Conservation (phyloP, 2,797 vertebrate species). For the Phrynocephalus guinanensis region DNA sequence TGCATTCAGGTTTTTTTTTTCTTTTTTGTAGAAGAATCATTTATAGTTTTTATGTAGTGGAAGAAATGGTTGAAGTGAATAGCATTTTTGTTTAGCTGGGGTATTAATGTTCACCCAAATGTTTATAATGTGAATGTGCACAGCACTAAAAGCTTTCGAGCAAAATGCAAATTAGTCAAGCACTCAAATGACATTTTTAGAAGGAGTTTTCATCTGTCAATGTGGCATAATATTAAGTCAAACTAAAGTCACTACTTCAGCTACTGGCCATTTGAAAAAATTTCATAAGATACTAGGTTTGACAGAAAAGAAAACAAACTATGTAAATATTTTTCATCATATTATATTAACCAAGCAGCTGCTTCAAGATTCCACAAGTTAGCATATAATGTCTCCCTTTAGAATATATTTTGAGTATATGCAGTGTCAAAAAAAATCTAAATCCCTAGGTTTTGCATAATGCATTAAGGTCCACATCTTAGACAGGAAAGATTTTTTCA, state of each 20-base stretch:
- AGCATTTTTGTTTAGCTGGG: slow-evolving; percentile 94
- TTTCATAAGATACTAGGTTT: slow-evolving; percentile 82
- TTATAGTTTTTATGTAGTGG: slow-evolving; percentile 90
- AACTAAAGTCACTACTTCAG: slow-evolving; percentile 86
- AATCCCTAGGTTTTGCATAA: slow-evolving; percentile 86
- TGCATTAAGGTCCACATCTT: slow-evolving; percentile 85
- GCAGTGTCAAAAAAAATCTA: slow-evolving; percentile 85
- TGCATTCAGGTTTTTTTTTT: slow-evolving; percentile 78
- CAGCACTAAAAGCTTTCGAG: slow-evolving; percentile 90
- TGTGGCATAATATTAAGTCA: slow-evolving; percentile 87
- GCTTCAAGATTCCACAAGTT: slow-evolving; percentile 84
- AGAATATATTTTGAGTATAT: slow-evolving; percentile 83
- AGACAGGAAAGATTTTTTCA: slow-evolving; percentile 83
- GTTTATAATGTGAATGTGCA: slow-evolving; percentile 98
- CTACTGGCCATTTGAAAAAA: slow-evolving; percentile 87
- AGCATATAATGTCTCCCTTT: slow-evolving; percentile 86
- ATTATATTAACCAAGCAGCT: slow-evolving; percentile 88
- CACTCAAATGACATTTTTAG: slow-evolving; percentile 87
- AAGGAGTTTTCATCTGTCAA: slow-evolving; percentile 86
- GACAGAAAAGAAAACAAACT: slow-evolving; percentile 88
- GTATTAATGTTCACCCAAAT: slow-evolving; percentile 99
- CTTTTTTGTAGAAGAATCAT: slow-evolving; percentile 86
- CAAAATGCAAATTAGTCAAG: slow-evolving; percentile 87
- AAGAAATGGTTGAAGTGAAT: slow-evolving; percentile 96
- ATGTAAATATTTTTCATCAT: slow-evolving; percentile 89